Conservation (phyloP, 2,888 invertebrate species). For the Cecidostiba fungosa region DNA sequence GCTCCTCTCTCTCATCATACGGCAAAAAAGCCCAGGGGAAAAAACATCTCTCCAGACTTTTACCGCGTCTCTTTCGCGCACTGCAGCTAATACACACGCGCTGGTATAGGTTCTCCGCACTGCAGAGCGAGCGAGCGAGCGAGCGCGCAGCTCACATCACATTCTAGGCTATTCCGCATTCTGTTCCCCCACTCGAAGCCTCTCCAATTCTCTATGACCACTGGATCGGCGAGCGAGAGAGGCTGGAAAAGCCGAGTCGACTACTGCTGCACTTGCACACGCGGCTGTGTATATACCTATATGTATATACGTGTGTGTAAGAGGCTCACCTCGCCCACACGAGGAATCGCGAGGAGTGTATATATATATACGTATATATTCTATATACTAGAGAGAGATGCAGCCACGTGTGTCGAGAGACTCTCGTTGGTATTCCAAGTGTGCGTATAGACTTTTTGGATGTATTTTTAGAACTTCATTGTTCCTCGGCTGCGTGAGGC, state of each 20-base stretch:
- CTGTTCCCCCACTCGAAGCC: conserved; percentile 77
- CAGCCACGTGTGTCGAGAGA: background rate
- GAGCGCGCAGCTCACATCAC: conserved; percentile 76
- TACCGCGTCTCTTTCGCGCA: background rate
- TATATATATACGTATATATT: too few relatives aligned
- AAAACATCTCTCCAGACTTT: background rate
- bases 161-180: conserved; percentile 81
- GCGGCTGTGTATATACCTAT: conserved; percentile 18
- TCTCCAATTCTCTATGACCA: conserved; percentile 72
- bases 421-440: background rate
- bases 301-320: conserved; percentile 15
- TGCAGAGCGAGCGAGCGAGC: background rate
- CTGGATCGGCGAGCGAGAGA: conserved; percentile 68
- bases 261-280: conserved; percentile 61
- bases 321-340: conserved; percentile 56
- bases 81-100: background rate
- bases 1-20: background rate
- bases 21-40: background rate
- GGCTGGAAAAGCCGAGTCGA: conserved; percentile 72
- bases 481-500: background rate
- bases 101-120: background rate
- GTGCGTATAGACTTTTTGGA: background rate
- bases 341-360: conserved; percentile 26
- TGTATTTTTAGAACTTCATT: background rate
- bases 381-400: background rate